Evolutionary conservation across 1,140 invertebrate species (phyloP), one percentile per base, ranked within the genome.

Genomic region (Bombus soroeensis): DNA sequence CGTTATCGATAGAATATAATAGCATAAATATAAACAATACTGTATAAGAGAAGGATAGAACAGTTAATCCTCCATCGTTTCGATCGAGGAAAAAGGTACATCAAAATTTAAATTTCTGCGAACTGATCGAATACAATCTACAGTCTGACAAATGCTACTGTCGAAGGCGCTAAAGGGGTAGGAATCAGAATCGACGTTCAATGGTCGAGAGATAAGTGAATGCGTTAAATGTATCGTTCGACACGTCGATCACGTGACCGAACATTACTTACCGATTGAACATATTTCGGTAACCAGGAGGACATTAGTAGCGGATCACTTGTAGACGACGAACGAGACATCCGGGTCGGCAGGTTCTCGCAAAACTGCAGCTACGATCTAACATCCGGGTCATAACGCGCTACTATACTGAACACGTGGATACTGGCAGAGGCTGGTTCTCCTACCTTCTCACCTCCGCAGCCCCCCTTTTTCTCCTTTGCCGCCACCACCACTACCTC

Each of bases 331-430:
- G 91, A 93, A 91, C 91, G 92, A 93, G 92, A 94, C 93, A 95
- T 95, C 94, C 94, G 94, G 94, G 93, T 94, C 92, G 93, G 93
- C 94, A 93, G 93, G 94, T 94, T 94, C 93, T 94, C 94, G 94
- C 94, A 93, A 95, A 95, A 95, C 94, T 95, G 92, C 95, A 93
- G 94, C 94, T 95, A 94, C 94, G 93, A 95, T 95, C 94, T 95
- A 95, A 95, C 94, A 95, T 95, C 95, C 95, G 95, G 95, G 95
- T 95, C 95, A 95, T 95, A 95, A 95, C 94, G 94, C 94, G 95
- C 94, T 94, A 95, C 95, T 94, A 94, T 93, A 94, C 94, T 95
- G 94, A 95, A 95, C 95, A 95, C 95, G 95, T 95, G 95, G 95
- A 94, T 95, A 94, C 94, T 94, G 91, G 92, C 93, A 89, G 92